Percentiles rank a stretch among this genome's conserved stretches.
Conservation (phyloP, 1,140 invertebrate species). For the Achatina immaculata region DNA sequence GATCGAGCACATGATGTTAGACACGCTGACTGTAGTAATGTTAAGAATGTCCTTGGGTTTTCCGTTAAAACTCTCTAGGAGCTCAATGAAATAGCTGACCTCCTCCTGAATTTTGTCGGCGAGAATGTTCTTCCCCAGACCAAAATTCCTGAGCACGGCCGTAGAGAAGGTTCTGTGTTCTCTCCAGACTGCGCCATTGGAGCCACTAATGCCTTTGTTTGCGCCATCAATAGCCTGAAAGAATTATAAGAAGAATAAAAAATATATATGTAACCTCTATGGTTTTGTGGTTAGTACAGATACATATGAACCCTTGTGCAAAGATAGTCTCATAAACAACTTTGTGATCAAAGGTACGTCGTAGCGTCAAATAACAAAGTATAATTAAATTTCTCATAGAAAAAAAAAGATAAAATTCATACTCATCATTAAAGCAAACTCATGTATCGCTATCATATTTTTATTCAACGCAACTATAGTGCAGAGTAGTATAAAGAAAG, state of each 20-base stretch:
- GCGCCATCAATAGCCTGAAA: not conserved
- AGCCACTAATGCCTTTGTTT: not conserved
- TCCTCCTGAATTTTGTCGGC: not conserved
- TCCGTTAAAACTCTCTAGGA: conserved; percentile 3
- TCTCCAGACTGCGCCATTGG: not conserved
- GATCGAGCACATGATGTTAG: not conserved
- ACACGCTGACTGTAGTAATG: not conserved
- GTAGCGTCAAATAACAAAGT: too few species aligned
- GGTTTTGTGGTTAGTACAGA: too few species aligned
- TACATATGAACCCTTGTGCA: too few species aligned
- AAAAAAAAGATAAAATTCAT: too few species aligned
- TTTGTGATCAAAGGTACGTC: too few species aligned
- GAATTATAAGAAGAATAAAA: not conserved
- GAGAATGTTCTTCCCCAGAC: conserved; percentile 8
- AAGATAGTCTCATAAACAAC: too few species aligned
- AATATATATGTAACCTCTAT: too few species aligned
- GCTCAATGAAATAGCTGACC: not conserved
- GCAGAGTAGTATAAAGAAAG: too few species aligned
- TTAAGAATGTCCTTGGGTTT: not conserved
- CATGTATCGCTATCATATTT: too few species aligned
- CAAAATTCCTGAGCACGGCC: not conserved
- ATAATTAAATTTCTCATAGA: too few species aligned
- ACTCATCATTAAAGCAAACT: too few species aligned
- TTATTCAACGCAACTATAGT: too few species aligned
- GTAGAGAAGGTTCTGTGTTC: conserved; percentile 18